A percentile compares a stretch with the other conserved stretches of the same genome.
Conservation (phyloP, 2,113 vertebrate species). For the Periophthalmodon schlosseri region DNA sequence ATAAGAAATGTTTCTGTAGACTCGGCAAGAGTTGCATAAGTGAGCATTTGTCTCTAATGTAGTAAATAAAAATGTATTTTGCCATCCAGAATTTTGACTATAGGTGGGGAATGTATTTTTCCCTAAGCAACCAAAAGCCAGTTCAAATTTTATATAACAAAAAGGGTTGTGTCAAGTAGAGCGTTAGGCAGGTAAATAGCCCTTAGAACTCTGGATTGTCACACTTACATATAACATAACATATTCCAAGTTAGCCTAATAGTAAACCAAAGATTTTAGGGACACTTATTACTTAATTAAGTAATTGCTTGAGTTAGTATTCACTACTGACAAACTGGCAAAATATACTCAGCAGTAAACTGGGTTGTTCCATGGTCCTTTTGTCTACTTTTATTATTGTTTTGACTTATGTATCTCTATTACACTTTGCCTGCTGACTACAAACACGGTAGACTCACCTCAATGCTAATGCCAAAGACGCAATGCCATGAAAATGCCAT, state of each 20-base stretch:
- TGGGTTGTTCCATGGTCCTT: neutral
- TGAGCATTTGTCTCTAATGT: conserved; percentile 14
- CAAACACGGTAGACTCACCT: neutral
- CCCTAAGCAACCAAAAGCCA: neutral
- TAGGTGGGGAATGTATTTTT: neutral
- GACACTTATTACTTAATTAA: too few species aligned
- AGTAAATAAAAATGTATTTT: conserved; percentile 21
- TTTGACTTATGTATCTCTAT: neutral
- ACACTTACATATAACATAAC: neutral
- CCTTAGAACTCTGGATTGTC: too few species aligned
- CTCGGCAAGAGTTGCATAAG: conserved; percentile 29
- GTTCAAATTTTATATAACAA: neutral
- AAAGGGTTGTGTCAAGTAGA: neutral
- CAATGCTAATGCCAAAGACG: neutral
- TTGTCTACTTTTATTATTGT: neutral
- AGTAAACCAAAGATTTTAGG: too few species aligned
- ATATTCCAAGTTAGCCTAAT: neutral
- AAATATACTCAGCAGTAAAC: too few species aligned
- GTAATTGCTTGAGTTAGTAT: too few species aligned
- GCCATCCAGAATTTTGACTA: neutral
- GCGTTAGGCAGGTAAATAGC: too few species aligned
- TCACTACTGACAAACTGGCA: too few species aligned
- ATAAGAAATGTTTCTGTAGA: conserved; percentile 42
- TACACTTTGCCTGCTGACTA: neutral
- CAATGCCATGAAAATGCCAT: neutral